Base-by-base conservation (phyloP, 2,113 vertebrate species). In the Bolborhynchus lineola region DNA sequence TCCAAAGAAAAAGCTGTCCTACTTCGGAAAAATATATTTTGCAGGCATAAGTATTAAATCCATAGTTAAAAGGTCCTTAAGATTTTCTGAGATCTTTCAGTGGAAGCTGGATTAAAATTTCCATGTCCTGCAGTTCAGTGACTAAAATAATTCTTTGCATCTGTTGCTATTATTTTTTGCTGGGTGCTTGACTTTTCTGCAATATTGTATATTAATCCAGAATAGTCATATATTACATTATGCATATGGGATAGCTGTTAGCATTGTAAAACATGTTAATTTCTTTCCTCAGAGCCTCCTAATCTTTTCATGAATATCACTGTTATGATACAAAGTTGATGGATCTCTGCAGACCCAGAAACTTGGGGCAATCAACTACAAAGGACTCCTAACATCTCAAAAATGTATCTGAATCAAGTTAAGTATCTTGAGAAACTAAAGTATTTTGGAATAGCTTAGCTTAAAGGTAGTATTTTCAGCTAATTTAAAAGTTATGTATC, bases 31-130 rank as follows among this genome's bases (percentile, higher is more conserved):
- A 88, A 79, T 57, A 70, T 50, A 41, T 87, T 90, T 33, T 57
- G 44, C 72, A 92, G 60, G 7, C 75, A 70, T 82, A 75, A 88
- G 52, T 63, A 95, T 88, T 94, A 96, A 94, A 95, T 96, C 75
- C 78, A 79, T 74, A 74, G 70, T 91, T 93, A 96, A 92, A 89
- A 89, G 72, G 60, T 92, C 81, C 91, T 95, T 95, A 92, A 88
- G 55, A 26, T 85, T 95, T 87, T 93, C 76, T 78, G 35, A 90
- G 79, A 90, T 80, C 33, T 93, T 93, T 93, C 53, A 62, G 46
- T 55, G 77, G 87, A 90, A 84, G 71, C 41, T 88, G 63, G 79
- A 94, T 94, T 95, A 93, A 95, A 95, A 82, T 92, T 87, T 53
- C 31, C 57, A 53, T 55, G 60, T 88, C 88, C 71, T 72, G 35